These are phyloP conservation scores for Gnathonemus longibarbis DNA, from an alignment of 2,113 vertebrate species.

Conservation along the genomic window DNA sequence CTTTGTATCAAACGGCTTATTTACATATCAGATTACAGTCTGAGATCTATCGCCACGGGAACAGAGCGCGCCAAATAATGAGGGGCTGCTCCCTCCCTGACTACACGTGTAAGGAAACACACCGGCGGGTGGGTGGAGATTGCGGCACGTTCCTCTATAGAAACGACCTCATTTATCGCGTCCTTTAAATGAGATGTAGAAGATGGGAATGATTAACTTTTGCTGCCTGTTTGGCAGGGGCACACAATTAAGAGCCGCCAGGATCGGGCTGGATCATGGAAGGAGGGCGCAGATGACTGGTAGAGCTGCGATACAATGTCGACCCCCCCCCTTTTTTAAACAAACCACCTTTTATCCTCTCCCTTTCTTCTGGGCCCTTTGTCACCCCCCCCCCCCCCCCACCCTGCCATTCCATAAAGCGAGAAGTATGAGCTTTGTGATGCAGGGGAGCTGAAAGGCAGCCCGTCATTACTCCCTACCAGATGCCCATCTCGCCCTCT, in stretches of 20 bases:
- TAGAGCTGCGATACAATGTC: constrained; percentile 76
- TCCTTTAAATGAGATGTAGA: constrained; percentile 68
- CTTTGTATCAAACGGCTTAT: constrained; percentile 83
- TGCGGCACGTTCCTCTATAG: constrained; percentile 70
- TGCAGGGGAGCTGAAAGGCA: constrained; percentile 86
- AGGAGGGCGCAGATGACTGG: constrained; percentile 81
- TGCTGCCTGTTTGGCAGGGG: constrained; percentile 72
- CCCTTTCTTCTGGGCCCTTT: constrained; percentile 80
- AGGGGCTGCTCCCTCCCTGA: constrained; percentile 72
- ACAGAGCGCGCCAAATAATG: constrained; percentile 72
- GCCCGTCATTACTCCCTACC: constrained; percentile 84
- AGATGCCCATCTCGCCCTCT: constrained; percentile 79
- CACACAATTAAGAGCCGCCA: constrained; percentile 82
- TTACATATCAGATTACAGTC: constrained; percentile 96
- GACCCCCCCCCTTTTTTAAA: constrained; percentile 60
- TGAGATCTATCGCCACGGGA: constrained; percentile 76
- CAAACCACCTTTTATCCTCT: constrained; percentile 74
- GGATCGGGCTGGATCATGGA: constrained; percentile 86
- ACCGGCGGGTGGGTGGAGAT: constrained; percentile 46
- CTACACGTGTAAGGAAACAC: background rate
- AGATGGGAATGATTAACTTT: constrained; percentile 78
- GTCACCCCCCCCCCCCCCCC: constrained; percentile 28
- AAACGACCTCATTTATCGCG: constrained; percentile 67
- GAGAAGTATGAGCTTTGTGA: constrained; percentile 75
- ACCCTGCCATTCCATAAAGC: constrained; percentile 62